Evolutionary conservation across 2,797 vertebrate species (phyloP), one percentile per base, ranked within the genome.

Genomic region (Orestias chungarensis): DNA sequence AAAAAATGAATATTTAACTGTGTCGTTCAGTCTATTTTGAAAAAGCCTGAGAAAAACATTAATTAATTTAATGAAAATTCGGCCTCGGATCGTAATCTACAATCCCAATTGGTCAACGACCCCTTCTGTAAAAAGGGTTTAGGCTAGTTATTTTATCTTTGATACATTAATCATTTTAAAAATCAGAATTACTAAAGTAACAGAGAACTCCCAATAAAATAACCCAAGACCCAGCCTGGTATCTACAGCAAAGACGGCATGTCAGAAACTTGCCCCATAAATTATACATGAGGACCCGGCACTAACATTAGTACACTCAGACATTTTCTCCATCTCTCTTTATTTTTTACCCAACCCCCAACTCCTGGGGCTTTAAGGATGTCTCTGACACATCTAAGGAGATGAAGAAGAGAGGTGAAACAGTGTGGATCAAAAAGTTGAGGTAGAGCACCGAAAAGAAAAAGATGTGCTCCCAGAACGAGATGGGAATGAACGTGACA

Each of bases 271-370:
- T 72, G 78, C 74, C 74, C 66, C 70, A 90, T 91, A 85, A 93
- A 91, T 91, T 82, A 88, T 81, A 89, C 68, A 88, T 87, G 84
- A 77, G 75, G 88, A 70, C n/a, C 35, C 62, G 76, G 75, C 78
- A 71, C 84, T 80, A 76, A 84, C 82, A 74, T 79, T 59, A 86
- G 86, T 76, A 70, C 64, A 76, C 79, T 79, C 80, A 68, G 70
- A 64, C 66, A 66, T 72, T 82, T 77, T 78, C 74, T 75, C 82
- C 77, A 73, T 78, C 76, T 80, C 75, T 79, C 69, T 74, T 52
- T 69, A 82, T 76, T 90, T 85, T 83, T 79, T 12, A 17, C 1
- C 86, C 87, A 86, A 87, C 85, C 91, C 88, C 88, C 88, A 80
- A 85, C 85, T 91, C 87, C 82, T 65, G 75, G 61, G 75, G 82